Evolutionary conservation across 2,888 invertebrate species (phyloP), one percentile per base, ranked within the genome.

Genomic region (Cyclophora punctaria): DNA sequence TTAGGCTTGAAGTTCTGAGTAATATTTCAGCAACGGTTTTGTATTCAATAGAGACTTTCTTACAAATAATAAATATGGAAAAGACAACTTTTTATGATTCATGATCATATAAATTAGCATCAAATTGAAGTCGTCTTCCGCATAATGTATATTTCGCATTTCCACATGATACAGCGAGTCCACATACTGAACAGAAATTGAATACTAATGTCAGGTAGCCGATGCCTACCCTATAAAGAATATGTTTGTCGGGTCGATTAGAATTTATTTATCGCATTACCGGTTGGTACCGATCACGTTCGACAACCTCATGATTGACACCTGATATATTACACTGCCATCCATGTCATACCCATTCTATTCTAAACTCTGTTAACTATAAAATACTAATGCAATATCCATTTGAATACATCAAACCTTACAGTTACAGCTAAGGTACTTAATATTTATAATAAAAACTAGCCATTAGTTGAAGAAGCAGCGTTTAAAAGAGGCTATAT

Each of bases 191-290:
- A 58, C 56, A 48, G 48, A 50, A 53, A 52, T 56, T 58, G 64
- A 66, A 66, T 69, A 63, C 60, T 64, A 68, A 68, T 66, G 45
- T 37, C 44, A 47, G 49, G 47, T 50, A 43, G 58, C 53, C 53
- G 50, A 53, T 52, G 51, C 49, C 58, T 55, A 48, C 48, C 42
- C 48, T 48, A 49, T 50, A 51, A 51, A 52, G 48, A 20, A 53
- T 53, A 46, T 56, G 50, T 49, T 48, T 57, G 56, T 55, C 59
- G 58, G 57, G 55, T 60, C 62, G 58, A 59, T 60, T 58, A 59
- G 59, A 64, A 62, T 54, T 57, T 58, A 60, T 63, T 63, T 55
- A 60, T 60, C 52, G 50, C 47, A 51, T 49, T 49, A 55, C 56
- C 49, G 51, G 33, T 20, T 20, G 1, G 33, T 46, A 45, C 47